Evolutionary conservation across 2,797 vertebrate genomes (phyloP), one percentile per base, ranked within the genome.

Genomic region (Tokudaia muenninki): DNA sequence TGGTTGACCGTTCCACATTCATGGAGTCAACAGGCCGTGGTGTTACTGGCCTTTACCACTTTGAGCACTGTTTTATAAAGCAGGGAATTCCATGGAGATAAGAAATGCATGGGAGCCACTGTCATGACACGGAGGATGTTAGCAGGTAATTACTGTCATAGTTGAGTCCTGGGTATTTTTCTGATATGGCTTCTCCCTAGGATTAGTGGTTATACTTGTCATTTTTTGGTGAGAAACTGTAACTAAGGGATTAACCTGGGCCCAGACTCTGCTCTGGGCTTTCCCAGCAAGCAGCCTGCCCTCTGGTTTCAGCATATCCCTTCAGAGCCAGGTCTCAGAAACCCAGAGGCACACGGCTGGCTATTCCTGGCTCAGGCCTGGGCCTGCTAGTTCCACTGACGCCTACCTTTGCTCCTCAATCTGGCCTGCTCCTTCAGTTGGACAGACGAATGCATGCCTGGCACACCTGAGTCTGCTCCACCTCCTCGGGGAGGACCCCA

Each of bases 121-220:
- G 9, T 86, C 55, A 50, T 1, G 21, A 31, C 57, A 41, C 21
- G 24, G 47, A 34, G n/a, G 29, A 44, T 11, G 0, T 37, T 29
- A n/a, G 3, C 74, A 24, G 72, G 41, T 41, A 77, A 70, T 65
- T 50, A 87, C 87, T 92, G 93, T 65, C 89, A 96, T 82, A 80
- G 90, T 92, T 90, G 34, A 93, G 88, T 78, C 87, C 87, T 90
- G 86, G 63, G 67, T 67, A 92, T 87, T 86, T 94, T 88, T 96
- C 96, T 82, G 41, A 83, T 77, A 63, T 75, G 52, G 81, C 86
- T 97, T 97, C 96, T 65, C 84, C 91, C 37, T 52, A 55, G 61
- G 87, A 88, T 55, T 93, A 86, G 82, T 14, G 37, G 95, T 89
- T 87, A 92, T 9, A 55, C 41, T 96, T 52, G 44, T 34, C 91